Percentiles rank a stretch among this genome's conserved stretches.
Conservation (phyloP, 2,888 invertebrate genomes). For the Scelioninae gen. 1 region DNA sequence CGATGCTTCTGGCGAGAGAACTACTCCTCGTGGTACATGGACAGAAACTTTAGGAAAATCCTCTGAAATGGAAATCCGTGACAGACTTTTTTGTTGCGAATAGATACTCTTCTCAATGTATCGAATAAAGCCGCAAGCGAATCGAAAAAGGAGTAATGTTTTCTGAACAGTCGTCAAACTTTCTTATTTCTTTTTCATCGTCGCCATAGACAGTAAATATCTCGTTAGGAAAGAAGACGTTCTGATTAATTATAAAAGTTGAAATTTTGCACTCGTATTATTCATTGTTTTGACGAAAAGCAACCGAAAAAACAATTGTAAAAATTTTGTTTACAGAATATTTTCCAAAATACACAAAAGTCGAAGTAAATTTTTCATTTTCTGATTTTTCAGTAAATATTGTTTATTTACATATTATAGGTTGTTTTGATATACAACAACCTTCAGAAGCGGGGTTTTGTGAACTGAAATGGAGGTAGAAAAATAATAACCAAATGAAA, state of each 20-base stretch:
- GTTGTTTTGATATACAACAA: not conserved
- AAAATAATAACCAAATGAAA: slow-evolving; percentile 1
- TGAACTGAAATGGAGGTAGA: slow-evolving; percentile 7
- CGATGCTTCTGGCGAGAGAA: slow-evolving; percentile 69
- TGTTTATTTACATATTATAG: no score
- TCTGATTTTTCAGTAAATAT: no score
- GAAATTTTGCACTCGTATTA: no score
- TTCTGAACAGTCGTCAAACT: slow-evolving; percentile 2
- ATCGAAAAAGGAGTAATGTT: slow-evolving; percentile 31
- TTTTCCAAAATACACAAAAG: no score
- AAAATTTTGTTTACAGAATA: no score
- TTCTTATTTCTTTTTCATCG: not conserved
- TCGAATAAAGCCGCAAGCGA: slow-evolving; percentile 46
- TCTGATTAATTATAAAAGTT: no score
- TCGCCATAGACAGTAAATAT: not conserved
- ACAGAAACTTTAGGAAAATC: slow-evolving; percentile 68
- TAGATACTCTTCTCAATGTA: slow-evolving; percentile 38
- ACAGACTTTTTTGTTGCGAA: slow-evolving; percentile 60
- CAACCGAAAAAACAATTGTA: no score
- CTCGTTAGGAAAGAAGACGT: no score
- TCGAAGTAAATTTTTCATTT: no score
- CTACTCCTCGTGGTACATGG: slow-evolving; percentile 68
- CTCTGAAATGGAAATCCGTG: slow-evolving; percentile 59
- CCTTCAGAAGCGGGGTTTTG: not conserved
- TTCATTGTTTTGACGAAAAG: no score